These are phyloP conservation scores for Pocillopora damicornis DNA, from an alignment of 64 coral and sea anemone species.

Conservation along the genomic window DNA sequence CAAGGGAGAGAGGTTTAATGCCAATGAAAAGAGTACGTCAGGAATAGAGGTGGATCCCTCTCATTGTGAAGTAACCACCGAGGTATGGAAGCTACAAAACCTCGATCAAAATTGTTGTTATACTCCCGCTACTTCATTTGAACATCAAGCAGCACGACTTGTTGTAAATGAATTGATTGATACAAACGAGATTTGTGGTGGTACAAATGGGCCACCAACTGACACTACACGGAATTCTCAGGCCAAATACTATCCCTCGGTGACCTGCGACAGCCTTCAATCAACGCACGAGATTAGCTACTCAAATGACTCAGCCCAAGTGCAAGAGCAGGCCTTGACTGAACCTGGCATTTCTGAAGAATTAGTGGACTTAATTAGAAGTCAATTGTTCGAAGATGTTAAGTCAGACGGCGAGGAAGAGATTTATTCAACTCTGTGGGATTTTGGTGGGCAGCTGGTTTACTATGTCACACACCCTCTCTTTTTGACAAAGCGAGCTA, in stretches of 20 bases:
- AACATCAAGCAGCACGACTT: slow-evolving; percentile 28
- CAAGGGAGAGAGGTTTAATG: slow-evolving; percentile 19
- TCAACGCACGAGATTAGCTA: too few species aligned
- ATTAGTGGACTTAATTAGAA: not conserved
- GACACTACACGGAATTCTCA: not conserved
- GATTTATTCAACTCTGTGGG: slow-evolving; percentile 23
- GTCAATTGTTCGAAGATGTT: not conserved
- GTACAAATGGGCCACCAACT: not conserved
- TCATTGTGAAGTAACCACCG: slow-evolving; percentile 27
- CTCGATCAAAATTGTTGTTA: too few species aligned
- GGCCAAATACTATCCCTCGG: too few species aligned
- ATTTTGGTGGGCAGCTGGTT: slow-evolving; percentile 46
- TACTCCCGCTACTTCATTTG: slow-evolving; percentile 1
- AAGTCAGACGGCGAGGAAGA: not conserved
- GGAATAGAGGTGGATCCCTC: slow-evolving; percentile 26
- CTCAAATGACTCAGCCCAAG: not conserved
- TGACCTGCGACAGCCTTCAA: too few species aligned
- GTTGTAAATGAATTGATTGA: not conserved
- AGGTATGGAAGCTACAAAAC: not conserved
- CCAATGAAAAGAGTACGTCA: slow-evolving; percentile 28
- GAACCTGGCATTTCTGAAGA: slow-evolving; percentile 6
- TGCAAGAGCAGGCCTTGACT: not conserved
- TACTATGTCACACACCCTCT: not conserved
- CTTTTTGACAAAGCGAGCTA: slow-evolving; percentile 17
- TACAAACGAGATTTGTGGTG: too few species aligned